phyloP scores from a whole-genome alignment of 2,888 invertebrate genomes.

The Epinotia nisella region DNA sequence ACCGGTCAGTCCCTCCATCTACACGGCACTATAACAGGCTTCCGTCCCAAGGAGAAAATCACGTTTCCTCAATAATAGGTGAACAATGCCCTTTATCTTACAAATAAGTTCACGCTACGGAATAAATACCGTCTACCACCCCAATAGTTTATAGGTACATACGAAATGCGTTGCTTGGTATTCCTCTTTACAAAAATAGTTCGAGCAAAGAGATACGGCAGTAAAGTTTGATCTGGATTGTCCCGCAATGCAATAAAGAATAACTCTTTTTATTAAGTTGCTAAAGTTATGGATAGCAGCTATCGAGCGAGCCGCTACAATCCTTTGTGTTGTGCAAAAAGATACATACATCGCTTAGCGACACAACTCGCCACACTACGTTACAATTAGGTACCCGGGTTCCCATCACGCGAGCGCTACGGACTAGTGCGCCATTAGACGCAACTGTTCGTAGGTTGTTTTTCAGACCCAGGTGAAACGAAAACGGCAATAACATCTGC shows the following conservation, averaged over 20 bases:
- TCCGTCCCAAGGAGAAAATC: slow-evolving; percentile 33
- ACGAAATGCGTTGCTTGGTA: slow-evolving; percentile 17
- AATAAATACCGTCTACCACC: slow-evolving; percentile 28
- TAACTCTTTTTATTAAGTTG: slow-evolving; percentile 32
- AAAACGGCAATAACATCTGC: slow-evolving; percentile 21
- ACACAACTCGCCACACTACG: slow-evolving; percentile 25
- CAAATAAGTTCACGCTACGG: slow-evolving; percentile 34
- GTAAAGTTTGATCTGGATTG: slow-evolving; percentile 37
- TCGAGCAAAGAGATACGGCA: slow-evolving; percentile 23
- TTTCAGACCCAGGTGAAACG: slow-evolving; percentile 31
- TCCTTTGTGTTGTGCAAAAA: slow-evolving; percentile 39
- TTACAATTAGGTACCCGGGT: slow-evolving; percentile 35
- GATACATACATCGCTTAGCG: slow-evolving; percentile 38
- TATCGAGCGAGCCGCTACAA: slow-evolving; percentile 33
- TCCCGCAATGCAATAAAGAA: slow-evolving; percentile 37
- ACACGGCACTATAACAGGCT: slow-evolving; percentile 36
- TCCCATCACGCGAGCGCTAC: slow-evolving; percentile 2
- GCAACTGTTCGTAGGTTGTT: slow-evolving; percentile 17
- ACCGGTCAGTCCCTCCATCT: slow-evolving; percentile 48
- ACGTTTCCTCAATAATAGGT: slow-evolving; percentile 41
- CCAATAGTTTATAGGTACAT: slow-evolving; percentile 15
- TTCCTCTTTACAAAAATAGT: slow-evolving; percentile 20
- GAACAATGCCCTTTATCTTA: slow-evolving; percentile 42
- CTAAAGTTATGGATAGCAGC: slow-evolving; percentile 35
- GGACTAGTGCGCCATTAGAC: slow-evolving; percentile 13